Evolutionary conservation across 1,140 invertebrate species (phyloP), one percentile per base, ranked within the genome.

Genomic region (Drosophila sp.): DNA sequence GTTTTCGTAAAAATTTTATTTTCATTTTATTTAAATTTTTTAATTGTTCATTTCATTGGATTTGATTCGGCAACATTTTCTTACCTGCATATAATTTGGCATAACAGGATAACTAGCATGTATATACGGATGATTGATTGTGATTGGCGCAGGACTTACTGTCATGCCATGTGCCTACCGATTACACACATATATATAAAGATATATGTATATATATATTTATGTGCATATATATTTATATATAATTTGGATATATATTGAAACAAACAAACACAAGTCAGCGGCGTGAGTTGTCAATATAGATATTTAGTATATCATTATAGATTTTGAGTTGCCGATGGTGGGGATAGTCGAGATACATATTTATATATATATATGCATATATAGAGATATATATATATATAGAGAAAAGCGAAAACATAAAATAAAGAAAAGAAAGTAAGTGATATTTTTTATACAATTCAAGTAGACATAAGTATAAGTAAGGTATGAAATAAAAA

Each of bases 121-220:
- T 87, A 91, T 82, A 91, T 91, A 92, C 90, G 90, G 91, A 92
- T 92, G 91, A 90, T 92, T 92, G 81, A 92, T 91, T 87, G 91
- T 92, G 91, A 92, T 90, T 90, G 91, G 91, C 91, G 91, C 91
- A 86, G 91, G 91, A 92, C 90, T 92, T 85, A 92, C 91, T 72
- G 91, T 92, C 91, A 92, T 92, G 82, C 91, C 91, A 91, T 92
- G 91, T 90, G 91, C 91, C 91, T 92, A 86, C 55, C 66, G 70
- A 60, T 76, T 71, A 47, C 62, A 71, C 41, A 44, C 29, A 44
- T 17, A 30, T 73, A 75, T 60, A 63, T 57, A 54, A 11, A 41
- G 25, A 41, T 72, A 60, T 58, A 79, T 68, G 73, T 80, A 69
- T 81, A 70, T 66, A 60, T 76, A 64, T 60, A 50, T 72, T 66